Evolutionary conservation across 2,888 invertebrate genomes (phyloP).

Genomic region (Theretra japonica): DNA sequence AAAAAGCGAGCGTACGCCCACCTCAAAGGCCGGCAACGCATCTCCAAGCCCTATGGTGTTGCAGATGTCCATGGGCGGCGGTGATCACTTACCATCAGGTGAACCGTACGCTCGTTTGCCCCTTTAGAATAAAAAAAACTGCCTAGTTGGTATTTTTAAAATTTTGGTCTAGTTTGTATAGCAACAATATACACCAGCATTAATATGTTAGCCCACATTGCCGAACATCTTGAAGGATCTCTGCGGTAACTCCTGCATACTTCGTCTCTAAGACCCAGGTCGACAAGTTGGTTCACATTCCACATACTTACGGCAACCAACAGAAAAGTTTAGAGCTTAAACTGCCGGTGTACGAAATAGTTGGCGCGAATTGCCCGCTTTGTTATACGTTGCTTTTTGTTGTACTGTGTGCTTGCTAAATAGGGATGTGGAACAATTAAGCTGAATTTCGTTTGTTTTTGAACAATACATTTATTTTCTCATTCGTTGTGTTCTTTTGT

Average conservation of each 20-base stretch:
- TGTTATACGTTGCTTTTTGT: constrained; percentile 32
- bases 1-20: too few relatives aligned
- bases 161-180: too few relatives aligned
- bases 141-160: too few relatives aligned
- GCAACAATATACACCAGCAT: too few relatives aligned
- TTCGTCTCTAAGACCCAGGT: background rate
- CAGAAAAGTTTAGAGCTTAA: constrained; percentile 50
- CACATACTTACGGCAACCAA: constrained; percentile 38
- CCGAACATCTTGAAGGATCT: background rate
- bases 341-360: constrained; percentile 48
- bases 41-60: too few relatives aligned
- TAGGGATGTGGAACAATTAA: constrained; percentile 4
- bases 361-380: constrained; percentile 49
- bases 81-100: too few relatives aligned
- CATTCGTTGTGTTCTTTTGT: constrained; percentile 1
- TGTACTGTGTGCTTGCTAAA: constrained; percentile 7
- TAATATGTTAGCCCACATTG: too few relatives aligned
- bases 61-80: too few relatives aligned
- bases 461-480: constrained; percentile 20
- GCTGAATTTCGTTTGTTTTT: constrained; percentile 10
- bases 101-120: too few relatives aligned
- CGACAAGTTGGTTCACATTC: constrained; percentile 34
- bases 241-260: background rate
- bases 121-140: too few relatives aligned
- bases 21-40: too few relatives aligned